Base-by-base conservation (phyloP, 2,113 vertebrate species). In the Vidua chalybeata region DNA sequence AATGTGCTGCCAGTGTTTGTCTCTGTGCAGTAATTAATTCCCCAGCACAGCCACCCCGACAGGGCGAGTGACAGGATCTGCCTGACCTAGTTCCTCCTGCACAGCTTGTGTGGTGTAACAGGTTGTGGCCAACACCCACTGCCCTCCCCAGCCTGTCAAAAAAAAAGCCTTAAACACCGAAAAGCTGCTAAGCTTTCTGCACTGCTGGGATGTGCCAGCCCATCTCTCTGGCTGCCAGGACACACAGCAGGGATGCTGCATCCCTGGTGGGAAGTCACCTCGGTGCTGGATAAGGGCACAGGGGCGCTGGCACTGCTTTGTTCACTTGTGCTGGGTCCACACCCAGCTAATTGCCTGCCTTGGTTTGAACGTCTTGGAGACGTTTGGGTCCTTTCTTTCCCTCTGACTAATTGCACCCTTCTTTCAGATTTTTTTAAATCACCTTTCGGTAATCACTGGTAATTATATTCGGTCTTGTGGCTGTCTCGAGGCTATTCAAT, bases 71-170 rank as follows among this genome's bases (percentile, higher is more conserved):
- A 52, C 11, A 77, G 61, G 27, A 51, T 74, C 89, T 78, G 30
- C 80, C 84, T 98, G 96, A 96, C 96, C 97, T 95, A 94, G 46
- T 97, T 97, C 62, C 89, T 87, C 63, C 69, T 3, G 24, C 3
- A 8, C 87, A 13, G 22, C 87, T 19, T 23, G 20, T 13, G 52
- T 73, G 2, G 5, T 15, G 12, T 31, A 82, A 84, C 86, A 93
- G 89, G 90, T 69, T 88, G 93, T 69, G 90, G 48, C 66, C 63
- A 75, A 80, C 66, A 71, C 45, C 92, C 84, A 43, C 90, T 82
- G 33, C 55, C 71, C 90, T 76, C 23, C 61, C 49, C 77, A 94
- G 90, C 43, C 43, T 28, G 64, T 9, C 79, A 49, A 8, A 22
- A 59, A 41, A 71, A 75, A 72, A 76, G 4, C 84, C 59, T 43